Percentiles rank a stretch among this genome's conserved stretches.
Conservation (phyloP, 2,888 invertebrate species). For the Antitype chi region DNA sequence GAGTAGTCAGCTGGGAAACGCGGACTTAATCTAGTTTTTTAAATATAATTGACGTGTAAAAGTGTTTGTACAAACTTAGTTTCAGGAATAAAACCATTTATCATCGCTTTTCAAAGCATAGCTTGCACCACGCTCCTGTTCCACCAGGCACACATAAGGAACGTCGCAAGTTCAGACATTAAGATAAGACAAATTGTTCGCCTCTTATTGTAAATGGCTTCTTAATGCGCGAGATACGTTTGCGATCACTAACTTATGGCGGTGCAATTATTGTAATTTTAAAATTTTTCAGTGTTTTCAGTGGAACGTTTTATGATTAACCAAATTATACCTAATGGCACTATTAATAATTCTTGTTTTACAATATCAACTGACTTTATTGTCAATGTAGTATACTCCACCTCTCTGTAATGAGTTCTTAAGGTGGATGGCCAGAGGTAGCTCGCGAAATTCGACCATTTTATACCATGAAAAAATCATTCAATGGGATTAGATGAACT, state of each 20-base stretch:
- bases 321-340: background rate
- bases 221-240: constrained; percentile 82
- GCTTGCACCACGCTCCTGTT: constrained; percentile 3
- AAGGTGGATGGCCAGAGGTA: background rate
- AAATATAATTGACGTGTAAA: too few species aligned
- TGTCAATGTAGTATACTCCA: background rate
- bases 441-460: too few species aligned
- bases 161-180: constrained; percentile 80
- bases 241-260: constrained; percentile 36
- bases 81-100: background rate
- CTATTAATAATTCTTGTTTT: background rate
- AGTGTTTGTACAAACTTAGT: too few species aligned
- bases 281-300: background rate
- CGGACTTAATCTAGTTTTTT: too few species aligned
- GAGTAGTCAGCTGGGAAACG: too few species aligned
- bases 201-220: constrained; percentile 83
- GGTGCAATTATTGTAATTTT: constrained; percentile 11
- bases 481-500: too few species aligned
- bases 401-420: background rate
- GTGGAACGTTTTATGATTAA: background rate
- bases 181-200: constrained; percentile 84
- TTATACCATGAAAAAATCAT: too few species aligned
- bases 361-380: background rate
- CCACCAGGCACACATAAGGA: constrained; percentile 65
- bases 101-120: background rate